A percentile compares a stretch with the other conserved stretches of the same genome.
phyloP scores from a whole-genome alignment of 1,140 invertebrate species.

The Rhopalosiphum padi region DNA sequence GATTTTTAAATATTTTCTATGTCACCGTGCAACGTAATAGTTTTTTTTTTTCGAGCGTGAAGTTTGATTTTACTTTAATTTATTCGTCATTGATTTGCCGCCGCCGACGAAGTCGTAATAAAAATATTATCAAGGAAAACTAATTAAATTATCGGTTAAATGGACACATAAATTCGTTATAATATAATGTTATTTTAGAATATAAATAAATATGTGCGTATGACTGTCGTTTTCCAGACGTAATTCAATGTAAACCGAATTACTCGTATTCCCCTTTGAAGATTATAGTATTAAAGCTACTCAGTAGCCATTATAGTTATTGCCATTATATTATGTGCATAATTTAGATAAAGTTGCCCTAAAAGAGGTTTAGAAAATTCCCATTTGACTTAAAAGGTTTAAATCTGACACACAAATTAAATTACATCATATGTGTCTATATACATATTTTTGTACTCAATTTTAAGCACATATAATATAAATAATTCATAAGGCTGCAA shows the following conservation, averaged over 20 bases:
- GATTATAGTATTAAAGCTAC: slow-evolving; percentile 32
- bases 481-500: background rate
- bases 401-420: background rate
- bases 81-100: slow-evolving; percentile 7
- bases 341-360: background rate
- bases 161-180: background rate
- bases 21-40: background rate
- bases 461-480: background rate
- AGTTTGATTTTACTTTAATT: background rate
- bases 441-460: background rate
- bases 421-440: background rate
- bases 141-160: background rate
- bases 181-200: background rate
- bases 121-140: background rate
- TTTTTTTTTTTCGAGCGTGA: background rate
- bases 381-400: slow-evolving; percentile 41
- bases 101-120: background rate
- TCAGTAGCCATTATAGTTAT: slow-evolving; percentile 6
- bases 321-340: background rate
- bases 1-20: background rate
- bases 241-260: slow-evolving; percentile 9
- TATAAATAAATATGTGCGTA: background rate
- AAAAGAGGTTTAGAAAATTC: slow-evolving; percentile 21
- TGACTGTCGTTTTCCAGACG: background rate
- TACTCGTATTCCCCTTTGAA: background rate